A percentile compares a stretch with the other conserved stretches of the same genome.
phyloP scores from a whole-genome alignment of 2,113 vertebrate species.

The Caracal caracal region DNA sequence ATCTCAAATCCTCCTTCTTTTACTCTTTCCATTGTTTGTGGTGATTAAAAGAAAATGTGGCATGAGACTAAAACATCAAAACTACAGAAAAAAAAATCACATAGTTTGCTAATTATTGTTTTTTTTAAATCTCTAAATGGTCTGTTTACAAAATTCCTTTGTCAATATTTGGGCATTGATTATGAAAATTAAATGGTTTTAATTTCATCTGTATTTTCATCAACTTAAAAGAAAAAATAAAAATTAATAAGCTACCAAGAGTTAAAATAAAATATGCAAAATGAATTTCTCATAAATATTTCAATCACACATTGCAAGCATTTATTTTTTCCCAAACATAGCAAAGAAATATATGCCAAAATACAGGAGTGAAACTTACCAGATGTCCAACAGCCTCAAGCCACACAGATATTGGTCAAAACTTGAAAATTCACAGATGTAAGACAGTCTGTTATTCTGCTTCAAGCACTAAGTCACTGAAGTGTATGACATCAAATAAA shows the following conservation, averaged over 20 bases:
- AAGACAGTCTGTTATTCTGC: slow-evolving; percentile 67
- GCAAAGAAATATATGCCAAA: slow-evolving; percentile 69
- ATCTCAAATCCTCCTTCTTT: not conserved
- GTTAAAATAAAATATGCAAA: slow-evolving; percentile 46
- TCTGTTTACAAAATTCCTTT: not conserved
- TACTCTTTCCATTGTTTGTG: not conserved
- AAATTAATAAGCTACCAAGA: not conserved
- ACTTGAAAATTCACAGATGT: slow-evolving; percentile 75
- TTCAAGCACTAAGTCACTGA: slow-evolving; percentile 26
- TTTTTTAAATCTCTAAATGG: not conserved
- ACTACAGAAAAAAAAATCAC: not conserved
- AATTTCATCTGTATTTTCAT: not conserved
- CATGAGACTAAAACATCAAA: not conserved
- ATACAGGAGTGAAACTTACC: slow-evolving; percentile 60
- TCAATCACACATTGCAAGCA: slow-evolving; percentile 38
- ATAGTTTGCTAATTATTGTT: not conserved
- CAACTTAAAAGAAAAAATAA: not conserved
- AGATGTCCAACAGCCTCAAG: slow-evolving; percentile 73
- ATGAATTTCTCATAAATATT: slow-evolving; percentile 51
- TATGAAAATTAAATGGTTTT: not conserved
- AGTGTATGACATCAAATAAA: slow-evolving; percentile 53
- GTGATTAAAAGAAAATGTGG: not conserved
- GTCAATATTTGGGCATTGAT: not conserved
- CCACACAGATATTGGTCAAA: slow-evolving; percentile 66
- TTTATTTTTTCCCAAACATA: slow-evolving; percentile 63